phyloP scores from a whole-genome alignment of 1,140 invertebrate genomes.

The Musca domestica region DNA sequence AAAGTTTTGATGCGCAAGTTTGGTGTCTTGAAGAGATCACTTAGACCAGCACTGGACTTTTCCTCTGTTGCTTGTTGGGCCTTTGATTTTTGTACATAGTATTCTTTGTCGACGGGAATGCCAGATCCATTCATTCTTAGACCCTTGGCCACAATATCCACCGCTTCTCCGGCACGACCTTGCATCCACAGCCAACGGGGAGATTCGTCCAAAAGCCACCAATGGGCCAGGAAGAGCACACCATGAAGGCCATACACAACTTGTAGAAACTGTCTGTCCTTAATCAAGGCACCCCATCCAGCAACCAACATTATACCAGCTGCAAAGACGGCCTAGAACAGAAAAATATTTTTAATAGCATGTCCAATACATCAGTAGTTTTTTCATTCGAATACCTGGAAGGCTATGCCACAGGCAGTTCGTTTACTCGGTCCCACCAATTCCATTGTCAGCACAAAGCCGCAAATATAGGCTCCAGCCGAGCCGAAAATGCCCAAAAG shows the following conservation, averaged over 20 bases:
- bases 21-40: conserved; percentile 76
- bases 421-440: conserved; percentile 77
- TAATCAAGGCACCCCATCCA: conserved; percentile 75
- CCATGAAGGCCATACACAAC: conserved; percentile 77
- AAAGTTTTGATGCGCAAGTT: conserved; percentile 75
- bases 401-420: conserved; percentile 77
- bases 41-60: conserved; percentile 55
- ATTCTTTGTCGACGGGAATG: conserved; percentile 62
- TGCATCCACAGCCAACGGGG: conserved; percentile 82
- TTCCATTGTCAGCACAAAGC: conserved; percentile 85
- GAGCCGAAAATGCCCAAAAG: conserved; percentile 80
- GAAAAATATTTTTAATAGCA: background rate
- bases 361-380: background rate
- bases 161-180: conserved; percentile 67
- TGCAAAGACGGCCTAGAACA: conserved; percentile 66
- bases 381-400: conserved; percentile 62
- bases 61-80: conserved; percentile 55
- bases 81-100: conserved; percentile 63
- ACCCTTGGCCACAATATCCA: conserved; percentile 70
- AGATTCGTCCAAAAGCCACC: conserved; percentile 85
- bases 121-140: conserved; percentile 68
- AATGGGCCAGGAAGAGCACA: conserved; percentile 71
- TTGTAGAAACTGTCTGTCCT: conserved; percentile 72
- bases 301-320: conserved; percentile 80
- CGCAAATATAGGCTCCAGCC: conserved; percentile 78